Percentiles rank a stretch among this genome's conserved stretches.
phyloP scores from a whole-genome alignment of 2,888 invertebrate genomes.

The Torymus aiolomorphi region DNA sequence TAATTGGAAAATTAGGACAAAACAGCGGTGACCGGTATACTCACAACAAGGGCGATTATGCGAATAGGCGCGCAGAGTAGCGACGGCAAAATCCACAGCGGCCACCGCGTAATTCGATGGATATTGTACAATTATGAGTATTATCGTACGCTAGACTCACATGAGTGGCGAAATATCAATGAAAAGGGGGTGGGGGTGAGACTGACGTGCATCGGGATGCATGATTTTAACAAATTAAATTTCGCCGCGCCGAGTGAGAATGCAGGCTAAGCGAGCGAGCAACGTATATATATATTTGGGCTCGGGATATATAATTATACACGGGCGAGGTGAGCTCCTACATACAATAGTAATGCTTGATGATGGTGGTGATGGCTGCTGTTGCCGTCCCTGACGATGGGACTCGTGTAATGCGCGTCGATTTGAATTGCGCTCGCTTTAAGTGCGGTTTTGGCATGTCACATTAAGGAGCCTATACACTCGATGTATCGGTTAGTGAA shows the following conservation, averaged over 20 bases:
- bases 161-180: slow-evolving; percentile 21
- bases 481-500: too few species aligned
- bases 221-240: slow-evolving; percentile 46
- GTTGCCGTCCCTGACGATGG: too few species aligned
- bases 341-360: too few species aligned
- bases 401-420: too few species aligned
- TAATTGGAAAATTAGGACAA: slow-evolving; percentile 31
- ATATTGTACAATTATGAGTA: slow-evolving; percentile 40
- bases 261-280: too few species aligned
- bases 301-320: too few species aligned
- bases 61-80: neutral
- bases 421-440: too few species aligned
- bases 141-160: slow-evolving; percentile 1
- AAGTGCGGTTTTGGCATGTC: too few species aligned
- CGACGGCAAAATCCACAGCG: too few species aligned
- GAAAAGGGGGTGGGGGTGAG: neutral
- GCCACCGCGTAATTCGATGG: slow-evolving; percentile 32
- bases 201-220: slow-evolving; percentile 9
- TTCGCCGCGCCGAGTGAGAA: neutral
- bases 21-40: neutral
- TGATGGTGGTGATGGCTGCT: too few species aligned
- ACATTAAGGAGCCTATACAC: too few species aligned
- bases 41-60: neutral
- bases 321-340: too few species aligned
- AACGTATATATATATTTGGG: neutral